phyloP scores from a whole-genome alignment of 1,140 invertebrate genomes.

The Sitobion miscanthi region DNA sequence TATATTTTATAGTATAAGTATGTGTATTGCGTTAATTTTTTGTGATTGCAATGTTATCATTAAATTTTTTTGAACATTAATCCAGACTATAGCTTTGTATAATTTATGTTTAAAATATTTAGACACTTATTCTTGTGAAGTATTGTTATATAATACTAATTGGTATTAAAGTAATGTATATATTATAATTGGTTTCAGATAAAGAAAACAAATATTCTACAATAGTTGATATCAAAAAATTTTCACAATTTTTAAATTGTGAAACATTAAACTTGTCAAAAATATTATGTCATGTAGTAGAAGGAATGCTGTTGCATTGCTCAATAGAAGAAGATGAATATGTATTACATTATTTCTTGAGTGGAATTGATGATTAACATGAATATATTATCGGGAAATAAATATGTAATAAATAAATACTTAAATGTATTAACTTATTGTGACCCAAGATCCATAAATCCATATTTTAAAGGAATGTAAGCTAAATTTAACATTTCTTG shows the following conservation, averaged over 20 bases:
- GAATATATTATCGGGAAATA: background rate
- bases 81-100: background rate
- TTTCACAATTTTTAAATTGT: conserved; percentile 68
- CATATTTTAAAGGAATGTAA: background rate
- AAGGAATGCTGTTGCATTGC: conserved; percentile 67
- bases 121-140: background rate
- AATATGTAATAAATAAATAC: background rate
- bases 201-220: conserved; percentile 61
- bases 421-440: background rate
- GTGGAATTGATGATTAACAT: conserved; percentile 62
- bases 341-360: conserved; percentile 70
- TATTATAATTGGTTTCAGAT: conserved; percentile 1
- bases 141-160: background rate
- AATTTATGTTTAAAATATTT: background rate
- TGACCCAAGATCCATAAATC: background rate
- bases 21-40: too few relatives aligned
- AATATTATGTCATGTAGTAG: conserved; percentile 69
- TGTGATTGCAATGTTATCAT: too few relatives aligned
- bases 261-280: conserved; percentile 68
- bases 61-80: too few relatives aligned
- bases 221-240: conserved; percentile 67
- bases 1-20: too few relatives aligned
- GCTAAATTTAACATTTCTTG: too few relatives aligned
- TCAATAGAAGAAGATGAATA: conserved; percentile 68
- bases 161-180: background rate